Evolutionary conservation across 2,113 vertebrate species (phyloP).

Genomic region (Cinclus cinclus): DNA sequence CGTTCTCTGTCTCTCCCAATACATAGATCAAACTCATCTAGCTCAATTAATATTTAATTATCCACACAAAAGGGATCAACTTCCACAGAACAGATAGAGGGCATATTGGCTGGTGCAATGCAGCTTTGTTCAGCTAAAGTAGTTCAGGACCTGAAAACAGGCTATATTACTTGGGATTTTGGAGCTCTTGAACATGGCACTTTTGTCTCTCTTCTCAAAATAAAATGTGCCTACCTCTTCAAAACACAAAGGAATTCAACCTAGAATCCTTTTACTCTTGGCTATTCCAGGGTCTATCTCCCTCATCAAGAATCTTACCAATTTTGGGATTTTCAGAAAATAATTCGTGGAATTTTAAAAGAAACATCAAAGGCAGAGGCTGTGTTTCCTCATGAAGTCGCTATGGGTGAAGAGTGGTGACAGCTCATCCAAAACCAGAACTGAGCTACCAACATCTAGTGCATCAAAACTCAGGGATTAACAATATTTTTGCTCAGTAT

Average conservation of each 20-base stretch:
- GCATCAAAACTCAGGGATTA: neutral
- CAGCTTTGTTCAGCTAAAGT: conserved; percentile 47
- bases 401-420: neutral
- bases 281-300: neutral
- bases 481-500: neutral
- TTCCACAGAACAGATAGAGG: conserved; percentile 57
- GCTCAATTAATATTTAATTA: conserved; percentile 61
- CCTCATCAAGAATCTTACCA: rapidly evolving
- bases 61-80: conserved; percentile 59
- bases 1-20: neutral
- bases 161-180: neutral
- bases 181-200: neutral
- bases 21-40: conserved; percentile 13
- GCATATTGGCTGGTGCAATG: conserved; percentile 34
- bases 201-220: neutral
- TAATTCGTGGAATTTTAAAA: neutral
- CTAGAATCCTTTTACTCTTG: neutral
- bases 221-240: neutral
- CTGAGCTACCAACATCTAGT: neutral
- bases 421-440: neutral
- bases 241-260: neutral
- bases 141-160: conserved; percentile 56
- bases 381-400: neutral
- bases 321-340: neutral
- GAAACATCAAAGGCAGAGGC: neutral